These are phyloP conservation scores for Morone saxatilis DNA, from an alignment of 2,113 vertebrate species.

Conservation along the genomic window DNA sequence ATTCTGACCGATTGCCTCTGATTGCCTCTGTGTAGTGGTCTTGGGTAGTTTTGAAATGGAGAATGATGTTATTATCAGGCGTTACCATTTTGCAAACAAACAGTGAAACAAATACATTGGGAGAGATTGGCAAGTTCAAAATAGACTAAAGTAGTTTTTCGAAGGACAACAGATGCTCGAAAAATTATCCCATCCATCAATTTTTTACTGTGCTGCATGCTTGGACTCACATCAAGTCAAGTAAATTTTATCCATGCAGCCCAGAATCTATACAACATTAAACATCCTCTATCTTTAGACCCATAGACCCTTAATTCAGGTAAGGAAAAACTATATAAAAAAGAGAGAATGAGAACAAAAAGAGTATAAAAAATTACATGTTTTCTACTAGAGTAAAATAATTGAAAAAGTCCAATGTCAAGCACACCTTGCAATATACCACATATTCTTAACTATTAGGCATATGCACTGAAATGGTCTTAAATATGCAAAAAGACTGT, in stretches of 20 bases:
- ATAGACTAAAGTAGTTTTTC: neutral
- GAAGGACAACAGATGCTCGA: neutral
- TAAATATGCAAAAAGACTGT: neutral
- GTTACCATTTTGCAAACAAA: neutral
- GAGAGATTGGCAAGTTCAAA: neutral
- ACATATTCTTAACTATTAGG: neutral
- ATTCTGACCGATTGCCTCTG: neutral
- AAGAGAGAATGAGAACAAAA: neutral
- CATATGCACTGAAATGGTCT: neutral
- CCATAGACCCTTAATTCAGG: neutral
- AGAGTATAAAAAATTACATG: neutral
- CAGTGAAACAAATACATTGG: neutral
- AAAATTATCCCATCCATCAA: neutral
- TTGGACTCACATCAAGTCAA: neutral
- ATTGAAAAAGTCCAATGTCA: neutral
- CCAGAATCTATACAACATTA: neutral
- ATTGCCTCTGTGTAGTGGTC: neutral
- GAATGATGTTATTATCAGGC: too few relatives aligned
- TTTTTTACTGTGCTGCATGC: neutral
- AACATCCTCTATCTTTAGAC: neutral
- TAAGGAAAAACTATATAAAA: too few relatives aligned
- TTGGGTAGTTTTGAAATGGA: neutral
- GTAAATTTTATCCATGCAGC: too few relatives aligned
- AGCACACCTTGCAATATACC: neutral
- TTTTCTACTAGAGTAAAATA: neutral